phyloP scores from a whole-genome alignment of 1,140 invertebrate genomes.

The Episyrphus balteatus region DNA sequence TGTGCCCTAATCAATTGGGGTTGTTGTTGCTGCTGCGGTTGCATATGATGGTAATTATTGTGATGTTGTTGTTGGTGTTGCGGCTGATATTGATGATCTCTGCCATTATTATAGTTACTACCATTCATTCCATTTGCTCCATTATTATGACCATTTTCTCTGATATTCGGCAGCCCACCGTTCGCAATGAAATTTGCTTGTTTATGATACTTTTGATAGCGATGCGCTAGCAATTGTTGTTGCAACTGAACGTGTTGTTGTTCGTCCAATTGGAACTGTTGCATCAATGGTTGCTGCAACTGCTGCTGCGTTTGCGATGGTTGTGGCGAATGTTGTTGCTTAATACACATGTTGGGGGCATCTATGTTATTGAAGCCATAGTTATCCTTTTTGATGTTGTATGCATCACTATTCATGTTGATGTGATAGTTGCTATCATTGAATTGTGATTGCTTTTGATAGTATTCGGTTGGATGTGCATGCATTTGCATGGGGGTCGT shows the following conservation, averaged over 20 bases:
- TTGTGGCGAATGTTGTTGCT: conserved; percentile 23
- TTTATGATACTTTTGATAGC: conserved; percentile 30
- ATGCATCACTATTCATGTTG: conserved; percentile 27
- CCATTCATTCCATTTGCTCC: conserved; percentile 16
- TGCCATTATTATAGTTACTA: conserved; percentile 3
- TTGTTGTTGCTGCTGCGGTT: conserved; percentile 13
- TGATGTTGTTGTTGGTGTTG: conserved; percentile 2
- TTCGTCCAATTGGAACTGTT: conserved; percentile 9
- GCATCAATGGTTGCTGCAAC: conserved; percentile 7
- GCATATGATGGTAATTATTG: conserved; percentile 6
- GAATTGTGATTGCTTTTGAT: conserved; percentile 31
- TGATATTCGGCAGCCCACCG: conserved; percentile 28
- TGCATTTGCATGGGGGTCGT: conserved; percentile 4
- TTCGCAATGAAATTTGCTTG: conserved; percentile 27
- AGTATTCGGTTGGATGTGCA: conserved; percentile 23
- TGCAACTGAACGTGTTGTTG: conserved; percentile 21
- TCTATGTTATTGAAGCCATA: conserved; percentile 13
- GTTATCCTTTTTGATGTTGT: conserved; percentile 29
- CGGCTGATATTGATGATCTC: conserved; percentile 1
- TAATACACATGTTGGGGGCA: conserved; percentile 3
- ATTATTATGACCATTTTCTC: conserved; percentile 24
- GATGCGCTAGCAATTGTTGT: conserved; percentile 27
- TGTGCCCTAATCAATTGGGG: conserved; percentile 8
- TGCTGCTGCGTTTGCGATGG: conserved; percentile 22
- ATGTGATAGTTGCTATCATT: conserved; percentile 22